A percentile compares a stretch with the other conserved stretches of the same genome.
Conservation (phyloP, 2,888 invertebrate genomes). For the Orthonychiurus folsomi region DNA sequence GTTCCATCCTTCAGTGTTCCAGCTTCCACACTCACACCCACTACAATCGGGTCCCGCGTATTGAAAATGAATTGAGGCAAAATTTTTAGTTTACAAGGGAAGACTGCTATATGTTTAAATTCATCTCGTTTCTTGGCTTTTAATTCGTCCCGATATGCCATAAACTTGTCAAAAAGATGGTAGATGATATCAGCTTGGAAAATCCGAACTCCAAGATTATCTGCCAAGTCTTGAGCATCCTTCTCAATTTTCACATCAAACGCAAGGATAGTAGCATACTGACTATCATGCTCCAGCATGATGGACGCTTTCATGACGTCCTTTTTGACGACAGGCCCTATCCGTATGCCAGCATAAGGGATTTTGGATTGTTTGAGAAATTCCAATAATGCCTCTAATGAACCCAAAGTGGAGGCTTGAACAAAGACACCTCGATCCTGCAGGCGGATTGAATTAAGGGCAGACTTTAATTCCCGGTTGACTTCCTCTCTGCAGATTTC, state of each 20-base stretch:
- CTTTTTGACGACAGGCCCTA: constrained; percentile 97
- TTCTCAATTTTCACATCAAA: constrained; percentile 98
- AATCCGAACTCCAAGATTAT: constrained; percentile 83
- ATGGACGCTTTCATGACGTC: constrained; percentile 99
- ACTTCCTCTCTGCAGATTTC: constrained; percentile 81
- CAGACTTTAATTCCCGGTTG: constrained; percentile 73
- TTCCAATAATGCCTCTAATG: constrained; percentile 89
- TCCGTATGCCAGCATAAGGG: constrained; percentile 94
- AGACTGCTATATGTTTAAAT: constrained; percentile 93
- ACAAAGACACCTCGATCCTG: constrained; percentile 92
- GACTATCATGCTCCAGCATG: constrained; percentile 96
- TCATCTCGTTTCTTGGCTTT: constrained; percentile 86
- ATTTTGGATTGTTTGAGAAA: constrained; percentile 86
- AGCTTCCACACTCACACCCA: constrained; percentile 90
- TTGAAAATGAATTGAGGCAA: constrained; percentile 88
- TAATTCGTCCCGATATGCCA: constrained; percentile 79
- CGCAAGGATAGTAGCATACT: constrained; percentile 94
- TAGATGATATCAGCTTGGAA: constrained; percentile 98
- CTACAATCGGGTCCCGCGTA: constrained; percentile 94
- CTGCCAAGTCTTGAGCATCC: constrained; percentile 96
- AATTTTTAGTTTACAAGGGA: constrained; percentile 85
- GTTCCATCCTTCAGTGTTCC: constrained; percentile 94
- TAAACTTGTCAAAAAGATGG: constrained; percentile 97
- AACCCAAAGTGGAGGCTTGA: constrained; percentile 99
- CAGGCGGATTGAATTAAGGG: constrained; percentile 83